Conservation (phyloP, 2,797 vertebrate species). For the Phalanger gymnotis region DNA sequence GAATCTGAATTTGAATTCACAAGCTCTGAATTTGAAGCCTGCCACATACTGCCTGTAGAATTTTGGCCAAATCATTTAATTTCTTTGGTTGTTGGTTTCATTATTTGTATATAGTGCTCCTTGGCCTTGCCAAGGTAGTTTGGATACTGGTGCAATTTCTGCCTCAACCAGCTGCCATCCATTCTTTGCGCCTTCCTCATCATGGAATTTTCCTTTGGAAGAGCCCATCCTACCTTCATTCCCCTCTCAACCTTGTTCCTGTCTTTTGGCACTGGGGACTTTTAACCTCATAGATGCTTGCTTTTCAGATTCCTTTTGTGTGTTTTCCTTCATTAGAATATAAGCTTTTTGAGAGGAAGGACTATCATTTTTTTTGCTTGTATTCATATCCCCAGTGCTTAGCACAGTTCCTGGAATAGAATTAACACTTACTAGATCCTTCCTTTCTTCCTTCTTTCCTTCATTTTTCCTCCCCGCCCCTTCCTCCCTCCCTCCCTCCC, state of each 20-base stretch:
- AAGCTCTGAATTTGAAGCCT: neutral
- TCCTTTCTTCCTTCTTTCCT: no score
- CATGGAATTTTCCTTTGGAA: neutral
- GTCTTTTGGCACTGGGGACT: neutral
- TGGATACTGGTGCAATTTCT: neutral
- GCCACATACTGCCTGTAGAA: neutral
- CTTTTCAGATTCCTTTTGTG: neutral
- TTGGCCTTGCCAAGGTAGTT: neutral
- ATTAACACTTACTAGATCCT: neutral
- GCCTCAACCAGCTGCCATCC: neutral
- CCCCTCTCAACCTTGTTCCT: neutral
- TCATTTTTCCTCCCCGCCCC: no score
- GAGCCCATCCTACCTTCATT: neutral
- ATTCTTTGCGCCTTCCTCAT: neutral
- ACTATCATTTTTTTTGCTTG: neutral
- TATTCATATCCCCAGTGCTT: no score
- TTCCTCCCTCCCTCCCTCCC: no score
- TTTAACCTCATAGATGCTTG: neutral
- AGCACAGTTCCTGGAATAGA: neutral
- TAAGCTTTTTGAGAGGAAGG: neutral
- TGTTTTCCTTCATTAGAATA: neutral
- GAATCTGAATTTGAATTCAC: neutral
- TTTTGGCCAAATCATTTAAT: neutral
- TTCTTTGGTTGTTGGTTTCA: neutral
- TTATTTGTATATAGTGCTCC: neutral